phyloP scores from a whole-genome alignment of 2,888 invertebrate species.

The Xanthia icteritia region DNA sequence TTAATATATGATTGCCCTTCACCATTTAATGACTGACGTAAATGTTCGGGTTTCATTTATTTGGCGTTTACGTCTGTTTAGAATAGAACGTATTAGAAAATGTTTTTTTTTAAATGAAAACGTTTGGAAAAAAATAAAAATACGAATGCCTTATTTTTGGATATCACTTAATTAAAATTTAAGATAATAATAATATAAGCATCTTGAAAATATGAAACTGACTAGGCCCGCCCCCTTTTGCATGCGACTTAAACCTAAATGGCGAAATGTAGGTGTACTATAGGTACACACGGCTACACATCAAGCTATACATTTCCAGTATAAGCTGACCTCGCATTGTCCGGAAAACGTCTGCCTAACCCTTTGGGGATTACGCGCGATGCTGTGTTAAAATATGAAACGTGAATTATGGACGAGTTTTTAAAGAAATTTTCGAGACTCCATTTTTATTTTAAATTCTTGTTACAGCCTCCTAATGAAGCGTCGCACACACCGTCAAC shows the following conservation, averaged over 20 bases:
- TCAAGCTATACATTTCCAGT: no score
- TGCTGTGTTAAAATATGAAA: background rate
- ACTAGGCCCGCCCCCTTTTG: background rate
- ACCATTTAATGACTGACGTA: background rate
- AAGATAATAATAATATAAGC: background rate
- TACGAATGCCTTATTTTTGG: background rate
- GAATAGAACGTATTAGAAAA: background rate
- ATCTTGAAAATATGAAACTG: background rate
- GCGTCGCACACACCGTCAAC: conserved; percentile 80
- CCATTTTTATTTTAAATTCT: background rate
- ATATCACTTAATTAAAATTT: background rate
- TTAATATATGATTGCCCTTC: background rate
- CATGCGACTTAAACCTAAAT: background rate
- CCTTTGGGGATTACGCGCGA: background rate
- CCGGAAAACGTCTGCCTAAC: background rate
- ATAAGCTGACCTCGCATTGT: no score
- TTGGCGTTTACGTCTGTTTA: background rate
- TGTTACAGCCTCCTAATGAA: conserved; percentile 76
- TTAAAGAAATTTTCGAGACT: background rate
- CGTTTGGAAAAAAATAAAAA: background rate
- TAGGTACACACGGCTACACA: no score
- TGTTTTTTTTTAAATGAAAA: background rate
- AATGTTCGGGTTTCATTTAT: background rate
- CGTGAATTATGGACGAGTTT: background rate
- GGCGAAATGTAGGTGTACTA: background rate